Percentiles rank a stretch among this genome's conserved stretches.
phyloP scores from a whole-genome alignment of 2,888 invertebrate species.

The Drosophila meridionalis region DNA sequence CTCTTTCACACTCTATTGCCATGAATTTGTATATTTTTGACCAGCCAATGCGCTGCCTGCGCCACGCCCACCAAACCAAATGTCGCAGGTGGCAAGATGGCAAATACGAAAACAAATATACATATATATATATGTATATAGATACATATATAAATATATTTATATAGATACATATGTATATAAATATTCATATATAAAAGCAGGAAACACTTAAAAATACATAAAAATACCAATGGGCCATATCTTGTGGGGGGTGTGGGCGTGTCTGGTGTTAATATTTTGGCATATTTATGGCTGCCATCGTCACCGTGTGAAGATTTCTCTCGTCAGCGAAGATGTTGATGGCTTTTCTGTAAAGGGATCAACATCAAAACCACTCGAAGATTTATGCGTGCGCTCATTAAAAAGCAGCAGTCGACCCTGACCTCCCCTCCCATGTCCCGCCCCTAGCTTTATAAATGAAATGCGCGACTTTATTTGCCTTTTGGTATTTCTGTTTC shows the following conservation, averaged over 20 bases:
- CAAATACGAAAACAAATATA: slow-evolving; percentile 2
- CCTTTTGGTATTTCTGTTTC: slow-evolving; percentile 32
- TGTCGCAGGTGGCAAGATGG: slow-evolving; percentile 66
- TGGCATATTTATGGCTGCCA: slow-evolving; percentile 42
- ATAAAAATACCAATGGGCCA: slow-evolving; percentile 71
- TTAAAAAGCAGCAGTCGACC: slow-evolving; percentile 37
- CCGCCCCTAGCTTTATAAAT: slow-evolving; percentile 27
- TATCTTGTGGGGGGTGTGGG: background rate
- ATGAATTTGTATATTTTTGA: slow-evolving; percentile 28
- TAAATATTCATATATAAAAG: slow-evolving; percentile 2
- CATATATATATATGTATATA: background rate
- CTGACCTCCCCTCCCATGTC: background rate
- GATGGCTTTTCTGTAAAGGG: slow-evolving; percentile 44
- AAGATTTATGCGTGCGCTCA: slow-evolving; percentile 57
- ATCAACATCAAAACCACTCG: slow-evolving; percentile 52
- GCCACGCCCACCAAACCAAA: slow-evolving; percentile 59
- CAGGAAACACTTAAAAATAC: slow-evolving; percentile 75
- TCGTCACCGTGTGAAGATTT: slow-evolving; percentile 45
- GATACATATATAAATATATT: background rate
- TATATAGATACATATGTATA: background rate
- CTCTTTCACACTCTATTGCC: background rate
- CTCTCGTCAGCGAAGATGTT: slow-evolving; percentile 26
- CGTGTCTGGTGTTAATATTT: slow-evolving; percentile 25
- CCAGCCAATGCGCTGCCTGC: slow-evolving; percentile 61
- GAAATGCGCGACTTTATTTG: slow-evolving; percentile 54